Evolutionary conservation across 2,797 vertebrate genomes (phyloP).

Genomic region (Diplodus sargus): DNA sequence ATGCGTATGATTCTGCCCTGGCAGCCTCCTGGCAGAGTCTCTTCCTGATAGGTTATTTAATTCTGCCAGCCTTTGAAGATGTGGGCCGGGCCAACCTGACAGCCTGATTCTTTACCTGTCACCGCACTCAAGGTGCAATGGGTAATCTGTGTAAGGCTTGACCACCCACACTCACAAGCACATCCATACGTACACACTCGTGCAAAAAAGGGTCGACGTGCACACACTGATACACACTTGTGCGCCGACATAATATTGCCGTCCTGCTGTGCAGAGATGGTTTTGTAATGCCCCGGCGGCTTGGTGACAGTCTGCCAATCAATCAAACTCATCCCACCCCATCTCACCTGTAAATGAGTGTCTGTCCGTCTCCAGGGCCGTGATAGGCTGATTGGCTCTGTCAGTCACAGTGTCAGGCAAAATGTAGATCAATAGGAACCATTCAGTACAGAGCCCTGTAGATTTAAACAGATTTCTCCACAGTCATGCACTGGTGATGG

Average conservation of each 20-base stretch:
- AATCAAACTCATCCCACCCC: slow-evolving; percentile 74
- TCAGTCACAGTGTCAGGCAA: slow-evolving; percentile 81
- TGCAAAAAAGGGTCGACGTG: slow-evolving; percentile 30
- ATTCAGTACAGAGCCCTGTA: slow-evolving; percentile 66
- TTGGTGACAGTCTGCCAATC: slow-evolving; percentile 82
- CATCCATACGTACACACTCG: slow-evolving; percentile 42
- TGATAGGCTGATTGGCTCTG: slow-evolving; percentile 83
- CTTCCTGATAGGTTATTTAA: slow-evolving; percentile 64
- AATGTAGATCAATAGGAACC: slow-evolving; percentile 81
- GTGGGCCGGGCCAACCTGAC: slow-evolving; percentile 68
- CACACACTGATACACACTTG: slow-evolving; percentile 44
- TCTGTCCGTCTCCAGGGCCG: slow-evolving; percentile 78
- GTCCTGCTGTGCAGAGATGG: slow-evolving; percentile 50
- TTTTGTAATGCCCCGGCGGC: slow-evolving; percentile 76
- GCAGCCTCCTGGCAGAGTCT: slow-evolving; percentile 50
- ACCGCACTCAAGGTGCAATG: slow-evolving; percentile 69
- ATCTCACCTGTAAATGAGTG: slow-evolving; percentile 82
- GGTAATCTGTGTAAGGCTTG: slow-evolving; percentile 74
- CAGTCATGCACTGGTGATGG: slow-evolving; percentile 80
- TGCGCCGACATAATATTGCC: slow-evolving; percentile 64
- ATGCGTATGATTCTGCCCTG: slow-evolving; percentile 47
- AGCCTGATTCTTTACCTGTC: slow-evolving; percentile 78
- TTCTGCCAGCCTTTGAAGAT: slow-evolving; percentile 64
- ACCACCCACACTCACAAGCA: slow-evolving; percentile 62
- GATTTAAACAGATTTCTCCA: slow-evolving; percentile 76